Evolutionary conservation across 92 coral and sea anemone species (phyloP).

Genomic region (Epizoanthus illoricatus): DNA sequence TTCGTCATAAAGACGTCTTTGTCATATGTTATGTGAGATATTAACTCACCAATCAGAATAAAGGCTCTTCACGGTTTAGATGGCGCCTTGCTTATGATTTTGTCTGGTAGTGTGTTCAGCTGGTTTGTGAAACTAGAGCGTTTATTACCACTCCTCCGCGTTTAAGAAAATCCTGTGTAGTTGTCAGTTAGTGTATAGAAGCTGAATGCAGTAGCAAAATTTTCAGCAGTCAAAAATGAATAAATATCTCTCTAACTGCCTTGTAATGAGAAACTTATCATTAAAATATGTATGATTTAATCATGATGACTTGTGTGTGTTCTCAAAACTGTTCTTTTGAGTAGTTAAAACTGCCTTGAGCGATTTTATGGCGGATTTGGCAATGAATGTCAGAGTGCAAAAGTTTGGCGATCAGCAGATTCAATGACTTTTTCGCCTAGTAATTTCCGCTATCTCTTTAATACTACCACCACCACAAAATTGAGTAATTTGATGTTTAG

Average conservation of each 20-base stretch:
- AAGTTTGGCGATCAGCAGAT: neutral
- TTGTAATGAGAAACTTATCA: constrained; percentile 19
- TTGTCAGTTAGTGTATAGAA: neutral
- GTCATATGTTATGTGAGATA: constrained; percentile 37
- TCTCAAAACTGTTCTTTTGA: neutral
- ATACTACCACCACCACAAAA: neutral
- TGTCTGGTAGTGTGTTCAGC: constrained; percentile 34
- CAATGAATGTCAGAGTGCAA: neutral
- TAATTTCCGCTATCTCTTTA: neutral
- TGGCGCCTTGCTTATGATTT: constrained; percentile 36
- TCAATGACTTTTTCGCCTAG: neutral
- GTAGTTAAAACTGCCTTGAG: neutral
- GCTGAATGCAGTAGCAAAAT: neutral
- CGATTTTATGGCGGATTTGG: neutral
- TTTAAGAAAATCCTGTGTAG: constrained; percentile 16
- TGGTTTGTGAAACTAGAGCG: constrained; percentile 9
- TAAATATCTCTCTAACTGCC: constrained; percentile 11
- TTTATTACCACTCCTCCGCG: constrained; percentile 5
- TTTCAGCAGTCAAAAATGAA: constrained; percentile 11
- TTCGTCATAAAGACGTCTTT: constrained; percentile 40
- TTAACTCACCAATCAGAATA: constrained; percentile 41
- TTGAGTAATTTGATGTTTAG: neutral
- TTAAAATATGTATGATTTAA: neutral
- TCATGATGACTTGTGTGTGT: too few species aligned
- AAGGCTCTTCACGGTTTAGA: constrained; percentile 28